Conservation (phyloP, 2,888 invertebrate genomes). For the Cephus pulcher region DNA sequence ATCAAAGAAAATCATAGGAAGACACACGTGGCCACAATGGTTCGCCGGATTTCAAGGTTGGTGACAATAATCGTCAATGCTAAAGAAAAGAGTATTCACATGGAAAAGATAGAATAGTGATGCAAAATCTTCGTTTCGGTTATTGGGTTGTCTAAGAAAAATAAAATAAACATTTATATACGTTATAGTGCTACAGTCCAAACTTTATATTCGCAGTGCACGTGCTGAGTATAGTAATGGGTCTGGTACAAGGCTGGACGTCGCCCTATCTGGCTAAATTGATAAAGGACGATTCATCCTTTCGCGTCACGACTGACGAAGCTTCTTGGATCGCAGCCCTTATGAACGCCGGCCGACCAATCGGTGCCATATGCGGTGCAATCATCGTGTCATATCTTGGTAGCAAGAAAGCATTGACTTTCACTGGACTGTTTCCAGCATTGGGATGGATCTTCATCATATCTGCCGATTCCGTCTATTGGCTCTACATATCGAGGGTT, state of each 20-base stretch:
- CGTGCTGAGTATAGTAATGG: slow-evolving; percentile 40
- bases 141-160: background rate
- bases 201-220: slow-evolving; percentile 31
- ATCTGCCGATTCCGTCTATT: slow-evolving; percentile 34
- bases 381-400: slow-evolving; percentile 40
- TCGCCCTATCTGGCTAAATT: slow-evolving; percentile 49
- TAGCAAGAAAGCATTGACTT: slow-evolving; percentile 43
- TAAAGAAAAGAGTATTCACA: background rate
- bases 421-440: slow-evolving; percentile 36
- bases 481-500: slow-evolving; percentile 42
- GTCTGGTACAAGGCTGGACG: slow-evolving; percentile 47
- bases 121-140: background rate
- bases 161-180: slow-evolving; percentile 4
- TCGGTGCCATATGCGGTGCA: slow-evolving; percentile 45
- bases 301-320: slow-evolving; percentile 38
- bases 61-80: background rate
- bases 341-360: slow-evolving; percentile 44
- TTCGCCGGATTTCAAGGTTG: slow-evolving; percentile 28
- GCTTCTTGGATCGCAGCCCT: slow-evolving; percentile 55
- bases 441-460: slow-evolving; percentile 43
- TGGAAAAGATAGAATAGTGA: background rate
- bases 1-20: background rate
- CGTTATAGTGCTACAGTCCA: background rate
- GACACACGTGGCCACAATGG: slow-evolving; percentile 34
- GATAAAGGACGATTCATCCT: slow-evolving; percentile 33